Percentiles rank a stretch among this genome's conserved stretches.
Evolutionary conservation across 2,888 invertebrate species (phyloP).

Genomic region (Lucinisca nassula): DNA sequence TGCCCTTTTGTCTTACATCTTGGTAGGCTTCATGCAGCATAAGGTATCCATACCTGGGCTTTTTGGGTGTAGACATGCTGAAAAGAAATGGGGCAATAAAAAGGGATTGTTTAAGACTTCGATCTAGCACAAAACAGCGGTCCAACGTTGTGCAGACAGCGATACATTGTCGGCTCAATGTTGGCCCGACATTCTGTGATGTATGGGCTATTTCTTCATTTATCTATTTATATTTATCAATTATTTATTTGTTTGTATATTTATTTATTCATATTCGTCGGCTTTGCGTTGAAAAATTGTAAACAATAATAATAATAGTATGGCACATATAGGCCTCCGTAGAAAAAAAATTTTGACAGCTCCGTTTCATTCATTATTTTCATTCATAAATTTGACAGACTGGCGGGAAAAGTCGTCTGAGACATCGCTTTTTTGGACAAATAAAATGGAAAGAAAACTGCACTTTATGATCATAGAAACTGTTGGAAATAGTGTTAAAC

Average conservation of each 20-base stretch:
- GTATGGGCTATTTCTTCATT: no score
- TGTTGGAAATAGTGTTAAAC: background rate
- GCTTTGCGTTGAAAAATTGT: background rate
- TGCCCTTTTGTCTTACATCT: no score
- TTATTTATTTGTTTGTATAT: background rate
- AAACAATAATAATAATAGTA: background rate
- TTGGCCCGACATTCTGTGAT: no score
- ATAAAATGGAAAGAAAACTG: background rate
- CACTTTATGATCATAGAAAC: background rate
- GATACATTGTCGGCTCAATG: no score
- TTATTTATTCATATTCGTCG: background rate
- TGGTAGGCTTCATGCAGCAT: conserved; percentile 26
- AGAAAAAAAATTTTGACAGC: background rate
- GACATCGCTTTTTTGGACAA: background rate
- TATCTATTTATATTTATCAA: background rate
- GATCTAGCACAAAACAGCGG: no score
- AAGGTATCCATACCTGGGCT: background rate
- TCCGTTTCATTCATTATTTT: background rate
- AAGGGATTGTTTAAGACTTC: no score
- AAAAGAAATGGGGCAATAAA: background rate
- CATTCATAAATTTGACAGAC: background rate
- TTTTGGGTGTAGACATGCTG: background rate
- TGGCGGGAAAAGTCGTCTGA: background rate
- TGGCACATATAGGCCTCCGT: background rate
- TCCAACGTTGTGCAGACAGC: no score